Base-by-base conservation (phyloP, 2,113 vertebrate genomes). In the Pollachius pollachius region DNA sequence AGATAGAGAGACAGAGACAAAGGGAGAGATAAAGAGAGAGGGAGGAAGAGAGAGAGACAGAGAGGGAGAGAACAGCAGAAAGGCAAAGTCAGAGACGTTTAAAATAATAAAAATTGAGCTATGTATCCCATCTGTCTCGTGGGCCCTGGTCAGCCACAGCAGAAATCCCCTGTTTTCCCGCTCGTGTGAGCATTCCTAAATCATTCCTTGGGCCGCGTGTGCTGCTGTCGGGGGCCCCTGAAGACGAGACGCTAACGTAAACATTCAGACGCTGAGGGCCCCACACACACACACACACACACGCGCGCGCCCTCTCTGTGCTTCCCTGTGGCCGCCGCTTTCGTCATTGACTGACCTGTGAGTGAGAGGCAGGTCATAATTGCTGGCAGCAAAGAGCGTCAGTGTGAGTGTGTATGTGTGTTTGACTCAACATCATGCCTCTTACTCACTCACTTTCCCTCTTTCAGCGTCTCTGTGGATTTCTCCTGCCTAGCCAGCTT, bases 181-280 rank as follows among this genome's bases (percentile, higher is more conserved):
- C 66, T 54, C 64, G 72, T 41, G 34, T 57, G 65, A 68, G 64
- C 72, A 72, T 86, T 84, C 81, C 73, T 76, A 23, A 74, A 66
- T 72, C 72, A 76, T 68, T 79, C 58, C 71, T 70, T 48, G 68
- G 76, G 70, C 37, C 37, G 41, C 41, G 41, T 73, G 65, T 37
- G 62, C 52, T 58, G 71, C 75, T 65, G 79, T 48, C 72, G 64
- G 62, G 48, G 54, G 66, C 73, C 84, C 27, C 54, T n/a, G 54
- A 59, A 74, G 65, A 65, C 7, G 1, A 78, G 64, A 66, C 72
- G 71, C 2, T 15, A 81, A 77, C 69, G 67, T n/a, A 71, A 75
- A 76, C 68, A 75, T 64, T 76, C 66, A 23, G 19, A 67, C 76
- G 73, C 67, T 23, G 23, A 18, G 25, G 58, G 52, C 18, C 9